Evolutionary conservation across 2,797 vertebrate species (phyloP), one percentile per base, ranked within the genome.

Genomic region (Malurus splendens): DNA sequence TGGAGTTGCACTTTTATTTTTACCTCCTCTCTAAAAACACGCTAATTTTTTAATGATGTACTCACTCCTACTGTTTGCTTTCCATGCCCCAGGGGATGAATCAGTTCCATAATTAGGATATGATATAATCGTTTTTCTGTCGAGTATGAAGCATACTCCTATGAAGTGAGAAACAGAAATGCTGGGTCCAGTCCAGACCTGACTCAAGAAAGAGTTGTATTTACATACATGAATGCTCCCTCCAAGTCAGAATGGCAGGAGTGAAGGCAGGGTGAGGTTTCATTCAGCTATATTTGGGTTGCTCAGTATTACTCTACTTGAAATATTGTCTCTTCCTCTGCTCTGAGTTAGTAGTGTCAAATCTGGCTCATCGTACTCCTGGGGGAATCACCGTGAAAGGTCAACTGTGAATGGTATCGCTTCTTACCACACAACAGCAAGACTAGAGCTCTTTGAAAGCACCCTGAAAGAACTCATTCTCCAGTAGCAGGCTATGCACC

Each of bases 51-150:
- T 48, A 88, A 90, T 48, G 32, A 91, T 93, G 23, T 24, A 17
- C 33, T 57, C 47, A 71, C 39, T 92, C 72, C 78, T 60, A 79
- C 65, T 72, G 66, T 84, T 88, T 89, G 65, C 45, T 80, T 85
- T 92, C 79, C 70, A 59, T 36, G 70, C 70, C 79, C 41, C 41
- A 38, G 23, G 48, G 70, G 14, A 94, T 86, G 66, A 87, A 94
- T 81, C 66, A 61, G 70, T 68, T 94, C 70, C 70, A 59, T 62
- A 92, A 86, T 86, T 78, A 89, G 38, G 51, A 66, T 66, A 87
- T 66, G 66, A 94, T 90, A 89, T 84, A 93, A 94, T 62, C 14
- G 0, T 70, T 89, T 78, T 92, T 92, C 66, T 89, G 71, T 81
- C 0, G 0, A 86, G 41, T 50, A 90, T 17, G 36, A 92, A 90